Evolutionary conservation across 2,113 vertebrate species (phyloP), one percentile per base, ranked within the genome.

Genomic region (Gnathonemus longibarbis): DNA sequence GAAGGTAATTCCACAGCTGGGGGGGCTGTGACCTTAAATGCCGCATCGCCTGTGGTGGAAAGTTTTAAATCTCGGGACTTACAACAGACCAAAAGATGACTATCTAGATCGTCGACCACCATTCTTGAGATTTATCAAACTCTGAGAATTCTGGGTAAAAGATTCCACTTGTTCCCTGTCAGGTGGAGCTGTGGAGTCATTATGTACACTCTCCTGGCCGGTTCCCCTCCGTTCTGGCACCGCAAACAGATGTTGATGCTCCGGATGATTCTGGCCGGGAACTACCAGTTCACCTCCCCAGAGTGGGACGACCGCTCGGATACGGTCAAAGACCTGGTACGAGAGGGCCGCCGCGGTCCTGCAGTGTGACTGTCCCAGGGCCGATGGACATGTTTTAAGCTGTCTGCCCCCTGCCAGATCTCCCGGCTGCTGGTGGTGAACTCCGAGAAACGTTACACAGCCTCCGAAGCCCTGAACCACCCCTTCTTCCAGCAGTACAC

Each of bases 221-320:
- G 98, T 80, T 99, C 98, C 0, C 98, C 98, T 0, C 98, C 98
- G 0, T 99, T 99, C 96, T 99, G 98, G 98, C 98, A 99, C 95
- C 96, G 98, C 90, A 99, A 99, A 91, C 98, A 99, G 96, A 98
- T 98, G 97, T 93, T 99, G 94, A 99, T 99, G 98, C 95, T 99
- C 92, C 95, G 98, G 35, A 98, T 98, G 98, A 99, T 99, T 91
- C 95, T 99, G 95, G 95, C 95, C 0, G 98, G 98, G 77, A 96
- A 92, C 17, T 99, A 98, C 89, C 95, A 98, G 83, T 98, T 98
- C 3, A 94, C 95, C 3, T 99, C 98, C 7, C 97, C 98, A 0
- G 98, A 99, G 84, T 99, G 98, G 98, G 98, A 99, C 0, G 98
- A 99, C 87, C 96, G 97, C 92, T 99, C 98, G 0, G 98, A 99